Percentiles rank a stretch among this genome's conserved stretches.
phyloP scores from a whole-genome alignment of 2,888 invertebrate genomes.

The Leistus spinibarbis region DNA sequence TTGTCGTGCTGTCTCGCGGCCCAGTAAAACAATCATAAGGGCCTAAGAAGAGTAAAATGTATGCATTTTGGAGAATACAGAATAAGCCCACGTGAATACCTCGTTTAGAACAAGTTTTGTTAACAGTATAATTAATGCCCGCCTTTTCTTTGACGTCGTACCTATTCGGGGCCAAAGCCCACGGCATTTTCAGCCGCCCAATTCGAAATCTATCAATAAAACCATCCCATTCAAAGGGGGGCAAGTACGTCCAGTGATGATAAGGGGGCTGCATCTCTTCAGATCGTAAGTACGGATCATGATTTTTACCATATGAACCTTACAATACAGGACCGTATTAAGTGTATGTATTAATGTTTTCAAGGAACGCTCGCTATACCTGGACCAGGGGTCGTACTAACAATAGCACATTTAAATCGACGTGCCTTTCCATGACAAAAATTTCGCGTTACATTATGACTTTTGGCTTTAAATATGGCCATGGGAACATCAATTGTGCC shows the following conservation, averaged over 20 bases:
- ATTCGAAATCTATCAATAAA: conserved; percentile 48
- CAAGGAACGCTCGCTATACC: conserved; percentile 40
- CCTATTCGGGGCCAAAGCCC: conserved; percentile 49
- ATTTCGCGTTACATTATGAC: conserved; percentile 42
- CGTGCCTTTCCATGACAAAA: conserved; percentile 45
- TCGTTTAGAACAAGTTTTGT: conserved; percentile 15
- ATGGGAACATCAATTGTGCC: conserved; percentile 46
- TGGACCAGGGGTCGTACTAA: conserved; percentile 43
- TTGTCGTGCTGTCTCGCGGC: conserved; percentile 58
- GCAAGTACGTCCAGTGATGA: conserved; percentile 45
- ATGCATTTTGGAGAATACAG: not conserved
- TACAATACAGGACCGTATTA: not conserved
- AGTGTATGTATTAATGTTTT: not conserved
- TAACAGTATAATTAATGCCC: conserved; percentile 40
- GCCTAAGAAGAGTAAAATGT: conserved; percentile 42
- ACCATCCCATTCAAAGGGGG: conserved; percentile 52
- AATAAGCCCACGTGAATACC: no score
- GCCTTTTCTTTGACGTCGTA: conserved; percentile 47
- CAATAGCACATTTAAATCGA: conserved; percentile 42
- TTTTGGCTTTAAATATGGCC: conserved; percentile 39
- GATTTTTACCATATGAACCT: conserved; percentile 31
- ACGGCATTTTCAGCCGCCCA: conserved; percentile 41
- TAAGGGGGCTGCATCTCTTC: conserved; percentile 15
- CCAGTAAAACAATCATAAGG: conserved; percentile 59
- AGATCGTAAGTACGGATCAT: conserved; percentile 6